Evolutionary conservation across 2,113 vertebrate genomes (phyloP), one percentile per base, ranked within the genome.

Genomic region (Toxostoma redivivum): DNA sequence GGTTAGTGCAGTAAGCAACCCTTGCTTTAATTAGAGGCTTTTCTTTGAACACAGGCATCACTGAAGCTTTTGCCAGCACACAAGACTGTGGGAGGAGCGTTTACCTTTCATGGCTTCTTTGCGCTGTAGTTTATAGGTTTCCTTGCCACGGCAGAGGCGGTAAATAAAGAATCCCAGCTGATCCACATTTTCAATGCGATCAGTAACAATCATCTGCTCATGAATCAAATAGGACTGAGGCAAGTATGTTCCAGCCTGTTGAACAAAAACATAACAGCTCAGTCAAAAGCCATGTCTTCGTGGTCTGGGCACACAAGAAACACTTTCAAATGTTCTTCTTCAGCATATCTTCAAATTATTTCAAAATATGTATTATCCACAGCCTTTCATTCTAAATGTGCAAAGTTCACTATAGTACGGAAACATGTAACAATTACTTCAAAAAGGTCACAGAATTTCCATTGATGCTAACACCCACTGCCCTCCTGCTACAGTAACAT

Each of bases 181-280:
- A 73, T 99, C 98, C 37, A 99, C 97, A 1, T 98, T 98, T 86
- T 99, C 98, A 97, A 99, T 98, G 60, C 98, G 98, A 96, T 99
- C 99, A 3, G 99, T 99, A 95, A 99, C 99, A 15, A 99, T 97
- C 99, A 99, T 99, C 97, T 99, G 99, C 80, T 99, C 99, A 1
- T 99, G 99, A 96, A 99, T 96, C 97, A 99, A 97, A 93, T 98
- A 98, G 3, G 99, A 99, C 97, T 99, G 99, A 24, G 99, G 99
- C 98, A 99, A 97, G 92, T 99, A 99, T 13, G 98, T 99, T 84
- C 99, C 99, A 87, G 99, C 98, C 99, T 99, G 97, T 15, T 71
- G 54, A 76, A 88, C 27, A 86, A 45, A 94, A 93, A 58, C 4
- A 1, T 3, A 83, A 60, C 74, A 79, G 60, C 56, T 88, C 45